Conservation (phyloP, 92 coral and sea anemone species). For the Phenganax subtilis region DNA sequence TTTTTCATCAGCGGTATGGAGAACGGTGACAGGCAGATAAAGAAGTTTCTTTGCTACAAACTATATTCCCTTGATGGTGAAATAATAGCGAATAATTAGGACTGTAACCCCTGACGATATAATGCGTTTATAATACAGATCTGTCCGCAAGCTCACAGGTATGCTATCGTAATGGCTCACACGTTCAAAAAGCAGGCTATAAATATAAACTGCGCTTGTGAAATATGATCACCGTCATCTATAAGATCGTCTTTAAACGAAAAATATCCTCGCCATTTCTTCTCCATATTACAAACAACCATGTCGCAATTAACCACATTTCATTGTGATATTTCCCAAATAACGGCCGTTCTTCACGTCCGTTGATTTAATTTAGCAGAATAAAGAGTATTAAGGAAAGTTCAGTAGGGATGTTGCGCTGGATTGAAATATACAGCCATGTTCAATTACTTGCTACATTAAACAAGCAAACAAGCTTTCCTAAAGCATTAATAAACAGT, state of each 20-base stretch:
- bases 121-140: slow-evolving; percentile 46
- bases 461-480: slow-evolving; percentile 84
- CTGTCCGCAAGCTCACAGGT: slow-evolving; percentile 35
- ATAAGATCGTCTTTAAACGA: slow-evolving; percentile 12
- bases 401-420: slow-evolving; percentile 33
- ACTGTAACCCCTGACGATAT: slow-evolving; percentile 41
- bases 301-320: slow-evolving; percentile 24
- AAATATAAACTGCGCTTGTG: slow-evolving; percentile 43
- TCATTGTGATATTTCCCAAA: not conserved
- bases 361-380: slow-evolving; percentile 36
- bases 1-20: too few species aligned
- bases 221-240: slow-evolving; percentile 34
- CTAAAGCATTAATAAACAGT: slow-evolving; percentile 77
- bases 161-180: slow-evolving; percentile 37
- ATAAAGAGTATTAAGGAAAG: slow-evolving; percentile 17
- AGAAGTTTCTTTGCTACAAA: slow-evolving; percentile 14
- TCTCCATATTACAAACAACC: slow-evolving; percentile 16
- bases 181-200: slow-evolving; percentile 35
- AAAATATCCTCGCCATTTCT: slow-evolving; percentile 9
- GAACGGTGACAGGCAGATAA: not conserved
- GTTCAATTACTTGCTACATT: slow-evolving; percentile 91
- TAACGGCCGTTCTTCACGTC: not conserved
- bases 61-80: slow-evolving; percentile 27
- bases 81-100: slow-evolving; percentile 44
- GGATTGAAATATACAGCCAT: slow-evolving; percentile 67